Evolutionary conservation across 2,888 invertebrate species (phyloP).

Genomic region (Spilosoma lubricipeda): DNA sequence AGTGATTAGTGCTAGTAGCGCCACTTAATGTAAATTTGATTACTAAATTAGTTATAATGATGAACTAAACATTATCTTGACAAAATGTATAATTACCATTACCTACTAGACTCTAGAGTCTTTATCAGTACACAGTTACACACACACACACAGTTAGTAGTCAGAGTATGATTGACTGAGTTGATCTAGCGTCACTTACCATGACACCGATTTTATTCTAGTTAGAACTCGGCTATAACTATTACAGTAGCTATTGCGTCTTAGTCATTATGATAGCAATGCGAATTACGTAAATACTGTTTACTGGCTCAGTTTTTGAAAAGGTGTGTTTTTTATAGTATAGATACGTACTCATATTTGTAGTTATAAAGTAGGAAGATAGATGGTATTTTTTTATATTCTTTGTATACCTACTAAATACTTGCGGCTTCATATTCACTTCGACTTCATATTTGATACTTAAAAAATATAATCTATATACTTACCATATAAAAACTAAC

Average conservation of each 20-base stretch:
- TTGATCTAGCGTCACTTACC: background rate
- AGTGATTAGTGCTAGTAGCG: background rate
- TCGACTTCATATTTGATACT: too few species aligned
- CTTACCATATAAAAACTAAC: too few species aligned
- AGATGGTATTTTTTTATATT: too few species aligned
- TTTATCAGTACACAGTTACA: background rate
- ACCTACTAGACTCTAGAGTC: too few species aligned
- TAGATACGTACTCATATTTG: too few species aligned
- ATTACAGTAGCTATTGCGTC: background rate
- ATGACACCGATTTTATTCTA: constrained; percentile 1
- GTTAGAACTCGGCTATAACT: background rate
- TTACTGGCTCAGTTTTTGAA: background rate
- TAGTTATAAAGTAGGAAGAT: too few species aligned
- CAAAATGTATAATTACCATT: background rate
- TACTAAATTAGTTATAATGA: background rate
- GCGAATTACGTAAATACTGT: background rate
- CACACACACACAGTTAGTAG: background rate
- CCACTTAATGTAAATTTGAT: background rate
- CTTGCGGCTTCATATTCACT: too few species aligned
- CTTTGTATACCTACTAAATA: too few species aligned
- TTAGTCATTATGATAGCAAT: background rate
- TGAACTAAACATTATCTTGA: background rate
- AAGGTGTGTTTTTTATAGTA: background rate
- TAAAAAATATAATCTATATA: too few species aligned
- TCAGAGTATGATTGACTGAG: background rate